Evolutionary conservation across 2,797 vertebrate species (phyloP), one percentile per base, ranked within the genome.

Genomic region (Coranthus polyacanthus): DNA sequence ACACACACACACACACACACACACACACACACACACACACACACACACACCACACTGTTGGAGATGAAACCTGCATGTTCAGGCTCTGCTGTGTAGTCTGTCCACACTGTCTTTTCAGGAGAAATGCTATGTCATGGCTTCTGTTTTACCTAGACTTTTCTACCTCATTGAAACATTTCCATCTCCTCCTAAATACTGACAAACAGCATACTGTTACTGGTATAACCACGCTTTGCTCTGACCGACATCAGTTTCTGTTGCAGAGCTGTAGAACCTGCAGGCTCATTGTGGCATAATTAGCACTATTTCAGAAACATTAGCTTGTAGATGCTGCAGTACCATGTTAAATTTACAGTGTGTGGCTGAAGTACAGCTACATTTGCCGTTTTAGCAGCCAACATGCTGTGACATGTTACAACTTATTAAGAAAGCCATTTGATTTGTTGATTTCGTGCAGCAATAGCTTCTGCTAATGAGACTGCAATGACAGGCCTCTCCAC

Each of bases 391-490:
- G 44, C 20, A 18, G 15, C 57, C 47, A 46, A 60, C 39, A 63
- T 20, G 38, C 45, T 6, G 21, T 38, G 22, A 69, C 68, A 64
- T 13, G 6, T 56, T 64, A 47, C 36, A 52, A 54, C 56, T 66
- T 79, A 60, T 70, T 68, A 70, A 57, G 56, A 53, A 68, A 58
- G 53, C 49, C 41, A 20, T 79, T 64, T 68, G 72, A 72, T 76
- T 56, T 79, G 76, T 65, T 62, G 54, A 74, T 68, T 64, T 75
- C 60, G 34, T 0, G 2, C 3, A 5, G 54, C 76, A 39, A 21
- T 53, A 41, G 63, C 57, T 77, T 47, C 69, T 72, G 54, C 62
- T 89, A 88, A 91, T 81, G 82, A 86, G 69, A 75, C 68, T 73
- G 71, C 69, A 72, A 59, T 80, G 79, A 87, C 76, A 71, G 72